Percentiles rank a stretch among this genome's conserved stretches.
phyloP scores from a whole-genome alignment of 2,888 invertebrate genomes.

The Tenthredo livida region DNA sequence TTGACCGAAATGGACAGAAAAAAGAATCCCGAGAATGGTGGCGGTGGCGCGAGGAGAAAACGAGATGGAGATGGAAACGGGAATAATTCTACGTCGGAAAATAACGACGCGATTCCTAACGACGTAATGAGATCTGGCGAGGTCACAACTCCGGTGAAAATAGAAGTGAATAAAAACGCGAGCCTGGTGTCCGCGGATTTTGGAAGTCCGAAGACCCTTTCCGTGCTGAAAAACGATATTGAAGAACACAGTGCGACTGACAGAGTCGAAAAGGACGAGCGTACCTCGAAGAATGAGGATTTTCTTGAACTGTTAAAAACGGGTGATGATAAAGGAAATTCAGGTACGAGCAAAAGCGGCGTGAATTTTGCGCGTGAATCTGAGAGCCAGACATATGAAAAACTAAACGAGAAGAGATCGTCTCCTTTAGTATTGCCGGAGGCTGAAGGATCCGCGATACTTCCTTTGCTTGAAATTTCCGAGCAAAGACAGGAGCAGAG shows the following conservation, averaged over 20 bases:
- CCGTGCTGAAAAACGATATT: neutral
- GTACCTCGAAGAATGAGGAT: neutral
- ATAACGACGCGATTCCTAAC: neutral
- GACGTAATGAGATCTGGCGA: neutral
- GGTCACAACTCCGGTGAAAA: neutral
- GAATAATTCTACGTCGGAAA: neutral
- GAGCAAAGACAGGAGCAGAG: conserved; percentile 34
- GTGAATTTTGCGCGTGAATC: neutral
- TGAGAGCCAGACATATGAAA: neutral
- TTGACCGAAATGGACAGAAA: conserved; percentile 60
- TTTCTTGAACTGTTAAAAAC: neutral
- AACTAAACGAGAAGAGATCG: conserved; percentile 19
- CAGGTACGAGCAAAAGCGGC: neutral
- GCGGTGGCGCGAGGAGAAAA: conserved; percentile 11
- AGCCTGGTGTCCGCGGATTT: neutral
- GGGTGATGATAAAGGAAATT: neutral
- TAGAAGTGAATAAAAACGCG: neutral
- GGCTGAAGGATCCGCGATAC: neutral
- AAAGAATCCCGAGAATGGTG: conserved; percentile 4
- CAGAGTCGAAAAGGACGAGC: neutral
- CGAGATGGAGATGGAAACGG: neutral
- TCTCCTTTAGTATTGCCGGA: neutral
- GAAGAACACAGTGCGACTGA: neutral
- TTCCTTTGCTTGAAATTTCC: conserved; percentile 17
- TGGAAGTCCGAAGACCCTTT: neutral